Base-by-base conservation (phyloP, 2,113 vertebrate genomes). In the Chlorodrepanis virens region DNA sequence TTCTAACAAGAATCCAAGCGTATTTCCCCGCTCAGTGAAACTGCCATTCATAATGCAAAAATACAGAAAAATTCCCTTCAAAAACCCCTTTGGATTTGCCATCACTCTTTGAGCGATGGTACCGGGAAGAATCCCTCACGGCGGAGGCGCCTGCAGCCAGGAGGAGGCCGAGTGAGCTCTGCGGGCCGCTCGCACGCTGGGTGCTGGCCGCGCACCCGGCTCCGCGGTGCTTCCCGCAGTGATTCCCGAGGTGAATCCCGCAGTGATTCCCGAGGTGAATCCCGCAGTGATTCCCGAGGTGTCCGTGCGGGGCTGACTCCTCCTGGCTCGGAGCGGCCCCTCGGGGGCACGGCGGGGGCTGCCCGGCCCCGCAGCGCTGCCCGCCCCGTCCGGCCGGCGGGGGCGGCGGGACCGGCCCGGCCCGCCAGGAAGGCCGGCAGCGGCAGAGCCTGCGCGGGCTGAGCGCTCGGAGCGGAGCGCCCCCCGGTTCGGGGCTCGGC, bases 101-200 rank as follows among this genome's bases (percentile, higher is more conserved):
- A 95, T 91, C 81, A 14, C 84, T 54, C 40, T 69, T 61, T 85
- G 89, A 96, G 63, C 61, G 69, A 93, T 91, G 91, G 81, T 94
- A 87, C 61, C 42, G 57, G 81, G 89, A 96, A 91, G 89, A 91
- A 76, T 20, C 49, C 69, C 65, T 82, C 89, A 76, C 22, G 89
- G 83, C 53, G 1, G 45, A 45, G 52, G 57, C 27, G 80, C 14
- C 56, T 94, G 28, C 63, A 85, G 91, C 93, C 94, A 90, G 93
- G 49, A 84, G 70, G 28, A 90, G 35, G 80, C 77, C 72, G 74
- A 91, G 45, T 27, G 44, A 65, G 20, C 45, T 53, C 71, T 28
- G 70, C 0, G 92, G 71, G 82, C 88, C 37, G 1, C 63, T 93
- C 0, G 2, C 65, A 40, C 7, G 61, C 76, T 37, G 87, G 45